Evolutionary conservation across 2,888 invertebrate species (phyloP), one percentile per base, ranked within the genome.

Genomic region (Lacanobia oleracea): DNA sequence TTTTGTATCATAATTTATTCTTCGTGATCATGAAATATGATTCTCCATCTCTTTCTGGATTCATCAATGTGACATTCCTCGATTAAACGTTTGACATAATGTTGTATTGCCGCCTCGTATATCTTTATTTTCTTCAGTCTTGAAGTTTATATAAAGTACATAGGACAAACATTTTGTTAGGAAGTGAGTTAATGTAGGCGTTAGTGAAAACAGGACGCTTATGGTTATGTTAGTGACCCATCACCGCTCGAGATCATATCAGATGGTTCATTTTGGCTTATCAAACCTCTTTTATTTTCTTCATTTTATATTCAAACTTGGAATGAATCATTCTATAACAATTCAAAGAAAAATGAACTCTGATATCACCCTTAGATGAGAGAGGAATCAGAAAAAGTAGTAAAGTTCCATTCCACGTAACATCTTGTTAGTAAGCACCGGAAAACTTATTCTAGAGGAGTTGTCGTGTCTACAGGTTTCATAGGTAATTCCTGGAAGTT

Each of bases 371-470:
- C 75, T 75, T 73, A 69, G 63, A 73, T 62, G 77, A 16, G 51
- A 70, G 63, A 72, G 66, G 70, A 75, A 75, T 67, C 21, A 56
- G 67, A 56, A 69, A 48, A 45, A 18, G 40, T 56, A 33, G 21
- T 43, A 62, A 59, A 65, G 16, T 50, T 75, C 53, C 53, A 67
- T 69, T 80, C 81, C 68, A 67, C 66, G 33, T 61, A 57, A 67
- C 77, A 80, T 77, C 88, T 88, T 84, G 85, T 90, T 90, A 91
- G 82, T 82, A 84, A 85, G 86, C 87, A 78, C 48, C 77, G 80
- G 10, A 63, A 45, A 60, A 23, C 50, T 33, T 54, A 54, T 16
- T 10, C 6, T 48, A 54, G 40, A 67, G 69, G 81, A 81, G 81
- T 80, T 77, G 79, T 69, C 82, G 74, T 70, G 68, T 67, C 53